phyloP scores from a whole-genome alignment of 2,113 vertebrate species.

The Labrus mixtus region DNA sequence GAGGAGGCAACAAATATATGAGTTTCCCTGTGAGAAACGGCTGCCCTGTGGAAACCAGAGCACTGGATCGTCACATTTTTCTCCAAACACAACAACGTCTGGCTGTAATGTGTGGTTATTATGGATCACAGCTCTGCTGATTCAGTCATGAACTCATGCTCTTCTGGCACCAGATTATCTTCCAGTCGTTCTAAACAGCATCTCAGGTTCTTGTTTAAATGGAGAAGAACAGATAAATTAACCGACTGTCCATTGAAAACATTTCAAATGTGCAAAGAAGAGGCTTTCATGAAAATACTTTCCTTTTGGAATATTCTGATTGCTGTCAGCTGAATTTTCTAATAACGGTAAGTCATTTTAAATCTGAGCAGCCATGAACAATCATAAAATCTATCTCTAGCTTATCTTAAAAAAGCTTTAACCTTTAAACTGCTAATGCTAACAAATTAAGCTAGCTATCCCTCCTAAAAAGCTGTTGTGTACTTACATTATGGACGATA shows the following conservation, averaged over 20 bases:
- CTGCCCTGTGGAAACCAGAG: conserved; percentile 46
- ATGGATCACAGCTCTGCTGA: conserved; percentile 63
- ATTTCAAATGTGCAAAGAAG: conserved; percentile 45
- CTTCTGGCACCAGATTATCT: conserved; percentile 64
- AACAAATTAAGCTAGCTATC: too few relatives aligned
- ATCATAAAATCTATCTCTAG: too few relatives aligned
- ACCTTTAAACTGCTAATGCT: too few relatives aligned
- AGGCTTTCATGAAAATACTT: conserved; percentile 37
- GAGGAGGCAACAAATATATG: conserved; percentile 48
- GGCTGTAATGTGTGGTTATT: conserved; percentile 68
- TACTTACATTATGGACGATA: too few relatives aligned
- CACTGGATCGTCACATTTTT: conserved; percentile 34
- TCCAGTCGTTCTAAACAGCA: conserved; percentile 49
- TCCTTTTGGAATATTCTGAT: conserved; percentile 41
- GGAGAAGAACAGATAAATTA: conserved; percentile 44
- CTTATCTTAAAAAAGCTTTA: too few relatives aligned
- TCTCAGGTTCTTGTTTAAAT: conserved; percentile 67
- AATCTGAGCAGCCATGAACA: not conserved
- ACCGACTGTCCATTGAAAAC: conserved; percentile 58
- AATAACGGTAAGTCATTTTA: not conserved
- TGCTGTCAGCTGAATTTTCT: conserved; percentile 10
- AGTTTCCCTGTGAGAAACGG: conserved; percentile 52
- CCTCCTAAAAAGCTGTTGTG: too few relatives aligned
- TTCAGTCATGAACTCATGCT: conserved; percentile 74
- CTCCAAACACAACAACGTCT: conserved; percentile 70